Evolutionary conservation across 2,888 invertebrate species (phyloP).

Genomic region (Hybos culiciformis): DNA sequence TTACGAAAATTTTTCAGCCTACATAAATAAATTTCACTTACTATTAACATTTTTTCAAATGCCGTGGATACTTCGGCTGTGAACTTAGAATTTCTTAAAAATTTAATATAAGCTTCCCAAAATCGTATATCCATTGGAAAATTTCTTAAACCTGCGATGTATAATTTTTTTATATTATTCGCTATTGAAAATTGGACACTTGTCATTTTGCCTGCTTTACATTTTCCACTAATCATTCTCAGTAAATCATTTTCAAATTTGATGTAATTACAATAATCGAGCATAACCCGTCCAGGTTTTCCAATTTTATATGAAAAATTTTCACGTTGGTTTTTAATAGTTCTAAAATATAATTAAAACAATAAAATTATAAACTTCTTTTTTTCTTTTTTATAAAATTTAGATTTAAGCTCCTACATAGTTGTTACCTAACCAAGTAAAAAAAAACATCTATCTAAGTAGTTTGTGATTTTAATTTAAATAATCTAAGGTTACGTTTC

Average conservation of each 20-base stretch:
- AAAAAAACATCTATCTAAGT: no score
- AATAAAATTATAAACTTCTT: constrained; percentile 42
- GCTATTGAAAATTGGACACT: constrained; percentile 54
- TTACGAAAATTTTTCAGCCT: no score
- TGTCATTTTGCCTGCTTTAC: constrained; percentile 44
- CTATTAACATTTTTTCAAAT: constrained; percentile 48
- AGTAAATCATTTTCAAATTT: constrained; percentile 27
- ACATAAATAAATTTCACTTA: constrained; percentile 21
- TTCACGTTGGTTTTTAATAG: constrained; percentile 26
- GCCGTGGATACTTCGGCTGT: constrained; percentile 41
- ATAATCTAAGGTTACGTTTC: no score
- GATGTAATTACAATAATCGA: constrained; percentile 28
- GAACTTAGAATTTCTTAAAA: constrained; percentile 53
- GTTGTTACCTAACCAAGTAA: no score
- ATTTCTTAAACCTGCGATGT: constrained; percentile 51
- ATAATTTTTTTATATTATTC: constrained; percentile 57
- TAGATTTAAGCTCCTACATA: no score
- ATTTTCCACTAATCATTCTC: constrained; percentile 38
- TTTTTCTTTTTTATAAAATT: no score
- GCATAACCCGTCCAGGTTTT: constrained; percentile 19
- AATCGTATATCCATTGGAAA: constrained; percentile 60
- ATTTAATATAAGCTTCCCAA: constrained; percentile 67
- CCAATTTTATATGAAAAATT: constrained; percentile 23
- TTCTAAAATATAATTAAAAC: constrained; percentile 14
- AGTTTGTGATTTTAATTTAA: no score